Conservation (phyloP, 2,113 vertebrate genomes). For the Shinisaurus crocodilurus region DNA sequence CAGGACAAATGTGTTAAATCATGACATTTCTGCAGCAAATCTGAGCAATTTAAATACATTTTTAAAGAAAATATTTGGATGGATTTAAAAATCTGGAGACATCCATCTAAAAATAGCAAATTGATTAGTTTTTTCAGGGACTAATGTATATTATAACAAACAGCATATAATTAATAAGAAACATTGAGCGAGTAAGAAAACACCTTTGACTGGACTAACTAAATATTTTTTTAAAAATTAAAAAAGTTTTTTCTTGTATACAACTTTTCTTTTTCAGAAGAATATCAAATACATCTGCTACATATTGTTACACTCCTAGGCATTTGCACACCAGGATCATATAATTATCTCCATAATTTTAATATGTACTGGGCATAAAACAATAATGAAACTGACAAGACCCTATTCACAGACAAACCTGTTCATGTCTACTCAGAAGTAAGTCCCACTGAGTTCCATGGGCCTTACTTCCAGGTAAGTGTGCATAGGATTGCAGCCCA, state of each 20-base stretch:
- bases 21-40: background rate
- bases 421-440: too few species aligned
- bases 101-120: constrained; percentile 1
- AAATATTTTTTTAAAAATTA: background rate
- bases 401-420: background rate
- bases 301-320: background rate
- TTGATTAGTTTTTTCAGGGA: constrained; percentile 3
- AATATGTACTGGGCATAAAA: background rate
- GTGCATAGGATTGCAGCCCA: too few species aligned
- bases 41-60: background rate
- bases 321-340: background rate
- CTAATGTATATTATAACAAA: constrained; percentile 21
- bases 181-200: background rate
- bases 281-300: background rate
- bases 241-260: background rate
- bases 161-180: constrained; percentile 12
- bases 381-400: background rate
- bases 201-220: background rate
- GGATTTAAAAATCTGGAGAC: background rate
- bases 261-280: background rate
- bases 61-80: background rate
- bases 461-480: too few species aligned
- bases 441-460: too few species aligned
- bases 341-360: background rate
- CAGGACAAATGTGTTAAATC: background rate